A percentile compares a stretch with the other conserved stretches of the same genome.
These are phyloP conservation scores for Cydia amplana DNA, from an alignment of 1,140 invertebrate species.

Conservation along the genomic window DNA sequence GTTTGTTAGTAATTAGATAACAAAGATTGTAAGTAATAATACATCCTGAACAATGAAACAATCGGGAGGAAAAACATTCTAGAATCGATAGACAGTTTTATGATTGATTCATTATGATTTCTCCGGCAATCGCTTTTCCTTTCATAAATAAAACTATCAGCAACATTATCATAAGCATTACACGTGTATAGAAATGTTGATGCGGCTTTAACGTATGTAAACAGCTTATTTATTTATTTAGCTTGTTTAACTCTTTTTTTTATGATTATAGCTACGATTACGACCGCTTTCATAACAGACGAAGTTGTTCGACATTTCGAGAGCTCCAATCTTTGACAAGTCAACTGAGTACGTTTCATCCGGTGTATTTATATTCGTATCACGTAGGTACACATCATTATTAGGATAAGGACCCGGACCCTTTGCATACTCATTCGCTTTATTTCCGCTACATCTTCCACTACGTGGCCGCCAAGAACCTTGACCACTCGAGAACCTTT, in stretches of 20 bases:
- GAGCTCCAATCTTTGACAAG: neutral
- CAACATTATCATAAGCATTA: neutral
- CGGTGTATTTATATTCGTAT: neutral
- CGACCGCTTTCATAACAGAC: no score
- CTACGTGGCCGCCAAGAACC: no score
- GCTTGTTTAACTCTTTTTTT: neutral
- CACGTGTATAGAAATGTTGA: neutral
- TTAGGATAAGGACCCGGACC: neutral
- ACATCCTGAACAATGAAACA: conserved; percentile 19
- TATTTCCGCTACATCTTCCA: neutral
- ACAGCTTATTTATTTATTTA: no score
- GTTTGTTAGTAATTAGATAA: conserved; percentile 9
- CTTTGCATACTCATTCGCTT: neutral
- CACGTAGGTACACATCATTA: neutral
- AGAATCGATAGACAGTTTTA: neutral
- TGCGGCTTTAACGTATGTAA: neutral
- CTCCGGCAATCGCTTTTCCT: neutral
- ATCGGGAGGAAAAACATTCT: neutral
- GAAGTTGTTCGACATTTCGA: no score
- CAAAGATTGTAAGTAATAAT: neutral
- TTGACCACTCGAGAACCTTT: no score
- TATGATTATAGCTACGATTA: no score
- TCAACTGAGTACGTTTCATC: neutral
- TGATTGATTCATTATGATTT: neutral
- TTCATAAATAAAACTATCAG: neutral